Evolutionary conservation across 2,797 vertebrate species (phyloP).

Genomic region (Lagorchestes hirsutus): DNA sequence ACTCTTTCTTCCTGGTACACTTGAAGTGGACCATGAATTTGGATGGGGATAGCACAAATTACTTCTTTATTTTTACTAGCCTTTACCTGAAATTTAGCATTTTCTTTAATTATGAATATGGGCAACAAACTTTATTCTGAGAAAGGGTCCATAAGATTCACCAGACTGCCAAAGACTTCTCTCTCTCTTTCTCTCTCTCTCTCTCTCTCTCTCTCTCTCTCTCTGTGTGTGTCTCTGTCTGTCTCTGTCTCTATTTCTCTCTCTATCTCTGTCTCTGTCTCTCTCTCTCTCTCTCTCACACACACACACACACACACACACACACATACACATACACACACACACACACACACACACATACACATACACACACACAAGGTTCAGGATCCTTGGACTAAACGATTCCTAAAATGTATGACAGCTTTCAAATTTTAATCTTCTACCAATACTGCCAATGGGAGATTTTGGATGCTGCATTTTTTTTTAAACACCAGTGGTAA

Average conservation of each 20-base stretch:
- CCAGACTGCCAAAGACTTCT: neutral
- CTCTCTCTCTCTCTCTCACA: neutral
- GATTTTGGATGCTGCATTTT: constrained; percentile 9
- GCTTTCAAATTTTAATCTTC: neutral
- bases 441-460: neutral
- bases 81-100: neutral
- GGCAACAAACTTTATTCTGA: neutral
- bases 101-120: neutral
- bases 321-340: too few relatives aligned
- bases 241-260: neutral
- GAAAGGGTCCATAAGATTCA: neutral
- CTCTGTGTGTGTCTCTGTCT: neutral
- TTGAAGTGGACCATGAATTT: neutral
- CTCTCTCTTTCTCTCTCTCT: too few relatives aligned
- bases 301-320: too few relatives aligned
- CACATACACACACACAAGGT: neutral
- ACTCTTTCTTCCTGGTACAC: neutral
- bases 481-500: constrained; percentile 44
- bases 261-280: neutral
- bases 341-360: neutral
- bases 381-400: neutral
- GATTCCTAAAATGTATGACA: neutral
- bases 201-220: neutral
- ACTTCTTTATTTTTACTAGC: neutral
- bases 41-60: neutral